phyloP scores from a whole-genome alignment of 2,113 vertebrate genomes.

The Seriola rivoliana region DNA sequence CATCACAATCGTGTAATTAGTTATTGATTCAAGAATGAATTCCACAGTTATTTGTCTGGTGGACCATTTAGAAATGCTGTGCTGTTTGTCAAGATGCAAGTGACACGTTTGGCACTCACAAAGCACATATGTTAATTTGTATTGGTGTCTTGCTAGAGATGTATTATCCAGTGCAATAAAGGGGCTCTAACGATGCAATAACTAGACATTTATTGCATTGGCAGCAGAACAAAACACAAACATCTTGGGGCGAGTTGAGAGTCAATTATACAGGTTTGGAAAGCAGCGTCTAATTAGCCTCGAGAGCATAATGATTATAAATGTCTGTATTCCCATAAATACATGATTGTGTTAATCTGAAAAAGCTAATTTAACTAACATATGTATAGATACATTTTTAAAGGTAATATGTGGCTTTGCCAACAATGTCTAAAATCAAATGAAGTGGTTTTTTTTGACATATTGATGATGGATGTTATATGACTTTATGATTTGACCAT shows the following conservation, averaged over 20 bases:
- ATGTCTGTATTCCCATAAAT: neutral
- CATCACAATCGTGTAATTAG: constrained; percentile 42
- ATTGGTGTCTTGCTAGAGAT: neutral
- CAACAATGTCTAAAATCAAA: neutral
- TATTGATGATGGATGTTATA: neutral
- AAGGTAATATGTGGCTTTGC: neutral
- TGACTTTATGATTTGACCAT: neutral
- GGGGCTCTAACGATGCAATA: neutral
- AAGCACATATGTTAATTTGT: constrained; percentile 2
- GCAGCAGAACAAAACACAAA: neutral
- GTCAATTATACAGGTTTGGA: neutral
- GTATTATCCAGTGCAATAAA: constrained; percentile 17
- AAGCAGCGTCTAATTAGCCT: neutral
- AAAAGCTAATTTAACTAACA: neutral
- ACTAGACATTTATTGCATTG: constrained; percentile 8
- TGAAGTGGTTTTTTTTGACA: neutral
- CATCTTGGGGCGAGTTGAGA: neutral
- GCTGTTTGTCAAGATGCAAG: constrained; percentile 14
- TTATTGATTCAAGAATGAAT: constrained; percentile 51
- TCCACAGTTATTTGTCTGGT: neutral
- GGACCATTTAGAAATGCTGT: constrained; percentile 7
- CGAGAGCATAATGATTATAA: neutral
- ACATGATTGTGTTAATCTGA: neutral
- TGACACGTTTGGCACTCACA: constrained; percentile 1
- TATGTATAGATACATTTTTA: neutral